phyloP scores from a whole-genome alignment of 1,140 invertebrate genomes.

The Zaprionus tsacasi region DNA sequence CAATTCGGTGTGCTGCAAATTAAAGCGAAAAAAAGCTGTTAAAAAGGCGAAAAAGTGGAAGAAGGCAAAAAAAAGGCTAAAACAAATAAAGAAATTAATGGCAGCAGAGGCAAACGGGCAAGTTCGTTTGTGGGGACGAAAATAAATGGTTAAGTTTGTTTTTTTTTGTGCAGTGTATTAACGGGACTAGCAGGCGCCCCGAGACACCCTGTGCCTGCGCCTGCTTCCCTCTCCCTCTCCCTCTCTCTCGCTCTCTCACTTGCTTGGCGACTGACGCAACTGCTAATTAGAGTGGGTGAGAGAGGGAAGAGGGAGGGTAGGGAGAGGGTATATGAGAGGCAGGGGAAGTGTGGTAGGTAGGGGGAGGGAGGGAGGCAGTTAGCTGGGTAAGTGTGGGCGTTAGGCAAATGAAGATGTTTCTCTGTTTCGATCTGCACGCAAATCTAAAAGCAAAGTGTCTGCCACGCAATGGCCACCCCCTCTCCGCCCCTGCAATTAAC shows the following conservation, averaged over 20 bases:
- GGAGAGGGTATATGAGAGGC: not conserved
- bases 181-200: too few species aligned
- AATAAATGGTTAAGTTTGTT: too few species aligned
- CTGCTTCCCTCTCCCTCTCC: too few species aligned
- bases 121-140: too few species aligned
- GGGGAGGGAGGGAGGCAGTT: not conserved
- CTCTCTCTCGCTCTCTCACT: not conserved
- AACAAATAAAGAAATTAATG: not conserved
- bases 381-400: not conserved
- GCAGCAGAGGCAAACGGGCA: not conserved
- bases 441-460: conserved; percentile 14
- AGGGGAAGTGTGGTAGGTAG: too few species aligned
- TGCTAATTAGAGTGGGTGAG: not conserved
- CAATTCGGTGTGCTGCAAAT: not conserved
- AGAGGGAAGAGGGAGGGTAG: not conserved
- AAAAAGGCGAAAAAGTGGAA: not conserved
- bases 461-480: not conserved
- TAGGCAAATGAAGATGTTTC: not conserved
- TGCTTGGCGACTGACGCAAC: conserved; percentile 20
- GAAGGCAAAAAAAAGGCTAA: not conserved
- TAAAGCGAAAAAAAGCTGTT: not conserved
- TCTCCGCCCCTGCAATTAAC: too few species aligned
- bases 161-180: conserved; percentile 19
- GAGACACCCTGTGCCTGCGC: too few species aligned
- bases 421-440: conserved; percentile 32